These are phyloP conservation scores for Ormyrus rosae DNA, from an alignment of 2,888 invertebrate species.

Conservation along the genomic window DNA sequence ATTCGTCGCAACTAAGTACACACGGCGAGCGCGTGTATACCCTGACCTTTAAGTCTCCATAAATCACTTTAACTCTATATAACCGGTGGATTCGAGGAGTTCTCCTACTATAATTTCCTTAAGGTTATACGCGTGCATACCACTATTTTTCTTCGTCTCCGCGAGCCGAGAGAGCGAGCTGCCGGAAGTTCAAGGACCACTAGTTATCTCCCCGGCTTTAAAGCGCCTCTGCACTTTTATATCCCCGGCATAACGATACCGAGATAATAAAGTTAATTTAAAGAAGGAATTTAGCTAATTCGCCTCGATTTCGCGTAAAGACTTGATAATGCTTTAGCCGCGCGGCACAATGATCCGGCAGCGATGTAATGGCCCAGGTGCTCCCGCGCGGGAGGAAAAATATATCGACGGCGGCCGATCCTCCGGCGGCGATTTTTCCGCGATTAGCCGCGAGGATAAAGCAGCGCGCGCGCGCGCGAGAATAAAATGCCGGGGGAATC, in stretches of 20 bases:
- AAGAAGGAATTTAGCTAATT: not conserved
- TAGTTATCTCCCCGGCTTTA: conserved; percentile 12
- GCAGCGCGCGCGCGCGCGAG: not conserved
- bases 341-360: not conserved
- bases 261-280: too few relatives aligned
- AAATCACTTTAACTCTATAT: too few relatives aligned
- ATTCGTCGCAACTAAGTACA: too few relatives aligned
- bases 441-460: conserved; percentile 32
- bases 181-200: conserved; percentile 33
- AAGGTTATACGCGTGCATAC: too few relatives aligned
- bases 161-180: not conserved
- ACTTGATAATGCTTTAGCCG: not conserved
- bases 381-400: not conserved
- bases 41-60: too few relatives aligned
- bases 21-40: too few relatives aligned
- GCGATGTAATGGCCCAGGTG: not conserved
- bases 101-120: too few relatives aligned
- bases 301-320: not conserved
- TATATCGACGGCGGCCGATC: conserved; percentile 3
- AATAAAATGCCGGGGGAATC: conserved; percentile 8
- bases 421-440: conserved; percentile 1
- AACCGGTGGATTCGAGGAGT: too few relatives aligned
- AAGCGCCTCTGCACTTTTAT: not conserved
- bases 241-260: not conserved
- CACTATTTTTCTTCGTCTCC: too few relatives aligned